A percentile compares a stretch with the other conserved stretches of the same genome.
Evolutionary conservation across 1,140 invertebrate species (phyloP).

Genomic region (Hestina assimilis): DNA sequence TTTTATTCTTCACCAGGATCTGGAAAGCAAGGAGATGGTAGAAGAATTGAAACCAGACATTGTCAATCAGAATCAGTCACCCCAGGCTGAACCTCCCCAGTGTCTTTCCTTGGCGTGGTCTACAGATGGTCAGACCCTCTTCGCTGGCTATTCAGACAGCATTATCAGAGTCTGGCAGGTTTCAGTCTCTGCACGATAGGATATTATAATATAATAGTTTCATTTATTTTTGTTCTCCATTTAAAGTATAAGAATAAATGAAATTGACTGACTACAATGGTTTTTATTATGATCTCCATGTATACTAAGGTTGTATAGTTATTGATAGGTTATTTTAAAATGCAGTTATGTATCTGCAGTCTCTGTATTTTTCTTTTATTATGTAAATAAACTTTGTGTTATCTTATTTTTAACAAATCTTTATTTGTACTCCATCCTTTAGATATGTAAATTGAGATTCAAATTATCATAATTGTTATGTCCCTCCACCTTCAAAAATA

Average conservation of each 20-base stretch:
- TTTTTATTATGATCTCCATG: slow-evolving; percentile 60
- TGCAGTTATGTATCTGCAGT: slow-evolving; percentile 21
- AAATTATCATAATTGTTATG: not conserved
- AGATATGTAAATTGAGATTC: not conserved
- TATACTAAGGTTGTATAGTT: no score
- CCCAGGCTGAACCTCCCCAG: slow-evolving; percentile 94
- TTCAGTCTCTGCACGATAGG: slow-evolving; percentile 86
- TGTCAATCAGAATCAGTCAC: slow-evolving; percentile 82
- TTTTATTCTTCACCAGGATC: slow-evolving; percentile 83
- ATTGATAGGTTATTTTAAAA: slow-evolving; percentile 18
- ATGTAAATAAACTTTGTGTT: slow-evolving; percentile 26
- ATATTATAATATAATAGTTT: slow-evolving; percentile 52
- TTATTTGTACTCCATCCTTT: slow-evolving; percentile 15
- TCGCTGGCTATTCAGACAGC: slow-evolving; percentile 99
- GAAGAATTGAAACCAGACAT: slow-evolving; percentile 98
- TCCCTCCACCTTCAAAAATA: not conserved
- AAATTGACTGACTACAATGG: slow-evolving; percentile 49
- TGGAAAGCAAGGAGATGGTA: slow-evolving; percentile 99
- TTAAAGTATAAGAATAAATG: slow-evolving; percentile 73
- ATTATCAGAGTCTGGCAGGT: slow-evolving; percentile 99
- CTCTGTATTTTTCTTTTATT: slow-evolving; percentile 18
- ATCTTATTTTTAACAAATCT: slow-evolving; percentile 10
- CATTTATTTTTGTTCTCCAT: slow-evolving; percentile 73
- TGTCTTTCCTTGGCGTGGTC: slow-evolving; percentile 99
- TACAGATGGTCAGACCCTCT: slow-evolving; percentile 98